Conservation (phyloP, 2,113 vertebrate species). For the Pao palembangensis region DNA sequence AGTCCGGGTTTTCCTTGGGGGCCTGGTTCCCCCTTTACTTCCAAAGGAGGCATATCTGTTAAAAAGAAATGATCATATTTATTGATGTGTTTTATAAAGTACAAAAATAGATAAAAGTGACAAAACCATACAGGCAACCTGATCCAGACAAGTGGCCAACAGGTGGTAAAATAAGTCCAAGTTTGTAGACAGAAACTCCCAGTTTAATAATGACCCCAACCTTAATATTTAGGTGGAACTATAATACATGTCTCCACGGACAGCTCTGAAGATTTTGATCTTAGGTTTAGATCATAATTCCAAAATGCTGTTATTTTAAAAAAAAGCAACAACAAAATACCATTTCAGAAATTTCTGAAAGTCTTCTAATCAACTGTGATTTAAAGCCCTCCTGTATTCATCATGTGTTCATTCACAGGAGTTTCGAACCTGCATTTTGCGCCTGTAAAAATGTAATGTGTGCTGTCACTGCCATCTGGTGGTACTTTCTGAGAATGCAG, state of each 20-base stretch:
- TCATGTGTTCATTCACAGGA: too few species aligned
- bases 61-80: constrained; percentile 31
- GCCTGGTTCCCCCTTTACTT: constrained; percentile 93
- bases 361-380: background rate
- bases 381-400: background rate
- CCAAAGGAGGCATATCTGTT: constrained; percentile 88
- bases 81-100: background rate
- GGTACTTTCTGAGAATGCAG: constrained; percentile 13
- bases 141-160: background rate
- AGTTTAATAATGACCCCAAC: background rate
- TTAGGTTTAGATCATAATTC: too few species aligned
- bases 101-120: background rate
- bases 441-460: background rate
- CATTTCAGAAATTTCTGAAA: too few species aligned
- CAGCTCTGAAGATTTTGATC: too few species aligned
- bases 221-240: too few species aligned
- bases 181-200: background rate
- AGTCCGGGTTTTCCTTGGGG: constrained; percentile 91
- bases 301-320: too few species aligned
- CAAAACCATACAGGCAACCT: background rate
- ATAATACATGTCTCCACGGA: too few species aligned
- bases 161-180: background rate
- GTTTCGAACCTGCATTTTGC: too few species aligned
- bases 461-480: constrained; percentile 9
- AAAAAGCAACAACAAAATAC: too few species aligned